Evolutionary conservation across 2,888 invertebrate species (phyloP).

Genomic region (Leptopterna dolabrata): DNA sequence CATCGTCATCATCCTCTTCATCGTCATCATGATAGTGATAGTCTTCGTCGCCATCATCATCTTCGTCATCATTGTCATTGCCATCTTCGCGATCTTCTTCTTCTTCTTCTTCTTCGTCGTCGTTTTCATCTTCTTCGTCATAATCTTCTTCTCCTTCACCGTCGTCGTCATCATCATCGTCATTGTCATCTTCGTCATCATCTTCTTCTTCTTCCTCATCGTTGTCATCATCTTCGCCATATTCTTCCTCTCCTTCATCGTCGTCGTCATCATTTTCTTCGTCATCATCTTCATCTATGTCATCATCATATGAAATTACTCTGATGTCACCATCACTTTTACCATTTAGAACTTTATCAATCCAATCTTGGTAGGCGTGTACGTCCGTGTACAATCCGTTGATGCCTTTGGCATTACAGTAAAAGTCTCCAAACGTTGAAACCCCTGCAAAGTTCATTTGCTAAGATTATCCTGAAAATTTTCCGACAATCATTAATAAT

Average conservation of each 20-base stretch:
- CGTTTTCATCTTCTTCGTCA: constrained; percentile 67
- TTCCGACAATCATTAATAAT: too few species aligned
- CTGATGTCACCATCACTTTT: background rate
- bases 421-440: background rate
- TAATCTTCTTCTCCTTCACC: constrained; percentile 68
- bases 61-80: constrained; percentile 69
- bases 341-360: background rate
- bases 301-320: background rate
- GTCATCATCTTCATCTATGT: background rate
- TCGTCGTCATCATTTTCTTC: background rate
- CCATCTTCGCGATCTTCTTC: constrained; percentile 68
- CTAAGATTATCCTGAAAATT: too few species aligned
- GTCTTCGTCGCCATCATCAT: constrained; percentile 68
- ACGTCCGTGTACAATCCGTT: background rate
- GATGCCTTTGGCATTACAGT: background rate
- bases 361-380: background rate
- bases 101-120: constrained; percentile 67
- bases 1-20: constrained; percentile 68
- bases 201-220: constrained; percentile 70
- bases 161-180: constrained; percentile 67
- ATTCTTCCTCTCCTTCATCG: background rate
- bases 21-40: constrained; percentile 67
- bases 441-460: background rate
- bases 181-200: constrained; percentile 63
- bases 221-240: background rate